Evolutionary conservation across 2,888 invertebrate species (phyloP).

Genomic region (Clunio marinus): DNA sequence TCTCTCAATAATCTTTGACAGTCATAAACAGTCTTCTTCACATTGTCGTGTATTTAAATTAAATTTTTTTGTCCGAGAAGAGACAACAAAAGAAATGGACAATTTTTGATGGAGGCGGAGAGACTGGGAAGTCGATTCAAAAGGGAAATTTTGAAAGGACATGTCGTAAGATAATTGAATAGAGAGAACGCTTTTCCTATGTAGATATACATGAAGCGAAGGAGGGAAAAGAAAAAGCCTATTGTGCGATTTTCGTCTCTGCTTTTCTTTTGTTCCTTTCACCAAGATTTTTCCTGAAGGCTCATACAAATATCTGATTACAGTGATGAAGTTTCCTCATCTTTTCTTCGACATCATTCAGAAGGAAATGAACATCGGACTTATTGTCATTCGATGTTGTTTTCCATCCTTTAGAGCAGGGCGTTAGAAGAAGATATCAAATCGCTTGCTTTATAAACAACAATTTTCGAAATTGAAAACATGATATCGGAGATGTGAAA

Average conservation of each 20-base stretch:
- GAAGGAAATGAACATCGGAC: neutral
- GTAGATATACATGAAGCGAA: too few relatives aligned
- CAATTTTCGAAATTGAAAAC: neutral
- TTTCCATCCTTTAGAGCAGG: neutral
- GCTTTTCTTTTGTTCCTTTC: neutral
- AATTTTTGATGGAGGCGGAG: neutral
- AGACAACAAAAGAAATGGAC: constrained; percentile 3
- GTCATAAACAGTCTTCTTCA: neutral
- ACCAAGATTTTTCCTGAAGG: neutral
- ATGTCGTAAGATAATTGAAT: constrained; percentile 34
- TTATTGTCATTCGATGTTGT: neutral
- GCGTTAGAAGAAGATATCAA: neutral
- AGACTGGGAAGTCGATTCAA: neutral
- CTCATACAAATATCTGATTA: constrained; percentile 34
- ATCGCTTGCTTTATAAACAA: neutral
- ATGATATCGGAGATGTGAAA: neutral
- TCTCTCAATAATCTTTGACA: neutral
- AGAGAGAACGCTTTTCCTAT: too few relatives aligned
- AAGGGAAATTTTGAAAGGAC: neutral
- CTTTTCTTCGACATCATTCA: neutral
- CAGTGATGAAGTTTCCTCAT: constrained; percentile 4
- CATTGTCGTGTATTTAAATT: constrained; percentile 13
- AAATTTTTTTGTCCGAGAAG: neutral
- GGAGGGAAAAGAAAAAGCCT: constrained; percentile 13
- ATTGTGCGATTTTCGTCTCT: constrained; percentile 32